A percentile compares a stretch with the other conserved stretches of the same genome.
Conservation (phyloP, 2,797 vertebrate genomes). For the Melanotaenia parkinsoni region DNA sequence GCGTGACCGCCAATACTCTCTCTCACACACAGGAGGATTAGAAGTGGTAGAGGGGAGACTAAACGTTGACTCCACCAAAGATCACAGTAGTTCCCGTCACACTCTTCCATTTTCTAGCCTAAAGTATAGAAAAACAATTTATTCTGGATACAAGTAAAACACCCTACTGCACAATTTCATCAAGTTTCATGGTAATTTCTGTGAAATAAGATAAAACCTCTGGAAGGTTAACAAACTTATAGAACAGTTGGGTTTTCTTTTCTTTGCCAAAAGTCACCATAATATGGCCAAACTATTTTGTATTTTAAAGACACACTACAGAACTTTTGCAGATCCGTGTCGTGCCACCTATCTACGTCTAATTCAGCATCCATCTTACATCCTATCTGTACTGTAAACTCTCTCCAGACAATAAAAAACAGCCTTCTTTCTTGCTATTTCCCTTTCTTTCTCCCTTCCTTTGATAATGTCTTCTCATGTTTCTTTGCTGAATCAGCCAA, state of each 20-base stretch:
- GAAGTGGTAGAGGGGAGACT: constrained; percentile 46
- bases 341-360: too few species aligned
- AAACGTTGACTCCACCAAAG: constrained; percentile 61
- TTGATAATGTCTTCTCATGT: too few species aligned
- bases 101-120: constrained; percentile 23
- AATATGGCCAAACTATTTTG: too few species aligned
- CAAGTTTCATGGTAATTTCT: neutral
- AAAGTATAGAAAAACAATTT: constrained; percentile 5
- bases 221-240: neutral
- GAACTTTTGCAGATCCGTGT: too few species aligned
- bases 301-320: too few species aligned
- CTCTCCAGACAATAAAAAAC: too few species aligned
- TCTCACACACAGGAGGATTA: constrained; percentile 64
- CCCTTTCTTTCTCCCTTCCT: too few species aligned
- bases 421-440: too few species aligned
- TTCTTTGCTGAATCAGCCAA: too few species aligned
- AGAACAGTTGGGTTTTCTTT: neutral
- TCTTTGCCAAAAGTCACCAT: neutral
- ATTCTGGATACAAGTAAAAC: constrained; percentile 31
- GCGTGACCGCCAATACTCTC: constrained; percentile 52
- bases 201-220: neutral
- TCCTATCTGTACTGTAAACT: too few species aligned
- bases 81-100: constrained; percentile 48
- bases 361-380: too few species aligned
- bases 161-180: constrained; percentile 26